Evolutionary conservation across 2,797 vertebrate genomes (phyloP).

Genomic region (Thaleichthys pacificus): DNA sequence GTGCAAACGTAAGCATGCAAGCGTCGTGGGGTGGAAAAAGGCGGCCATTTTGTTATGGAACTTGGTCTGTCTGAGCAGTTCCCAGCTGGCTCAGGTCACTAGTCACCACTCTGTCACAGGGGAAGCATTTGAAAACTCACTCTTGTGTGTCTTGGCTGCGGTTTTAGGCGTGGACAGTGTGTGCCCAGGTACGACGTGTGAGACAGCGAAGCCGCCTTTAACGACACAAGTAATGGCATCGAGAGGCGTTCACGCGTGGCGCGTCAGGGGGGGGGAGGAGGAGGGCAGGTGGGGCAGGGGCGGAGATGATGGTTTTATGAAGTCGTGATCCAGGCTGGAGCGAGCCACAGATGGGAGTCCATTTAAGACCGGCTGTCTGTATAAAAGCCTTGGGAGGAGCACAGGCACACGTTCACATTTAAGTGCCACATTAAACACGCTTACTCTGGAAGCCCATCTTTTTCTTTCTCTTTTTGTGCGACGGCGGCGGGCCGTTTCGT

Average conservation of each 20-base stretch:
- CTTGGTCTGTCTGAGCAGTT: no score
- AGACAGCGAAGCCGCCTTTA: no score
- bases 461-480: no score
- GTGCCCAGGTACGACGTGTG: no score
- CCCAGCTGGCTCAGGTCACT: no score
- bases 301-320: slow-evolving; percentile 55
- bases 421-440: slow-evolving; percentile 65
- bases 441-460: slow-evolving; percentile 39
- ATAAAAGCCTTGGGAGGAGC: slow-evolving; percentile 52
- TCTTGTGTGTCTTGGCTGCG: no score
- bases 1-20: no score
- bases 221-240: neutral
- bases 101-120: no score
- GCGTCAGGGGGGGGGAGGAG: neutral
- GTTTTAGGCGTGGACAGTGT: no score
- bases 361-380: slow-evolving; percentile 68
- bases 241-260: neutral
- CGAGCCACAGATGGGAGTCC: slow-evolving; percentile 75
- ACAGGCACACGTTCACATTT: slow-evolving; percentile 67
- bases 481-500: neutral
- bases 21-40: no score
- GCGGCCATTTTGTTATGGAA: no score
- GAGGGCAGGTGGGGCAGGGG: slow-evolving; percentile 17
- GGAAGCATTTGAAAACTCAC: no score
- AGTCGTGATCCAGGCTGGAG: slow-evolving; percentile 61